phyloP scores from a whole-genome alignment of 2,113 vertebrate genomes.

The Cebidichthys violaceus region DNA sequence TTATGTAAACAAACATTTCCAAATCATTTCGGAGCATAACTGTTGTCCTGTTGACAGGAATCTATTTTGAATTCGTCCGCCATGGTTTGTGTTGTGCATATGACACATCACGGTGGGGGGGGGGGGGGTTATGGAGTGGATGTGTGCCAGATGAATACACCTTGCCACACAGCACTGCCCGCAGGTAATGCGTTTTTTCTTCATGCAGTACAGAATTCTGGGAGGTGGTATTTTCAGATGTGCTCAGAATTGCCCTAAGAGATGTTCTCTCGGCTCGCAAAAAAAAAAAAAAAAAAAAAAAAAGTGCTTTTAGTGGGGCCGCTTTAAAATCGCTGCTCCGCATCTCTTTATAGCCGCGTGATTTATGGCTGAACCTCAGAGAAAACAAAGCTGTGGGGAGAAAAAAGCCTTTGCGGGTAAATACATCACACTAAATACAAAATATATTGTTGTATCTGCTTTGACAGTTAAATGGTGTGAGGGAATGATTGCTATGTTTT shows the following conservation, averaged over 20 bases:
- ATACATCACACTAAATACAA: conserved; percentile 22
- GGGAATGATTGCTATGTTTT: background rate
- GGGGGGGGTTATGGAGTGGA: conserved; percentile 17
- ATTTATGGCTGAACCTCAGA: conserved; percentile 56
- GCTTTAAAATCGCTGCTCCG: conserved; percentile 48
- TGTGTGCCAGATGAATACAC: conserved; percentile 37
- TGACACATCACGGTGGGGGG: background rate
- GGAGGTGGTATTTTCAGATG: conserved; percentile 64
- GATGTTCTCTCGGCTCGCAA: conserved; percentile 56
- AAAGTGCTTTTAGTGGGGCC: conserved; percentile 46
- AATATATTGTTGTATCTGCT: conserved; percentile 25
- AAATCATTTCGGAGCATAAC: background rate
- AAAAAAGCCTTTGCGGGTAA: conserved; percentile 33
- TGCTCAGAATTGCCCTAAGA: conserved; percentile 55
- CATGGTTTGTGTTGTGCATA: conserved; percentile 20
- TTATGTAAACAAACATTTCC: background rate
- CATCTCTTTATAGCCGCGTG: conserved; percentile 55
- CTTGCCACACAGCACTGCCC: conserved; percentile 45
- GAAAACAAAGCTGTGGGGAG: conserved; percentile 48
- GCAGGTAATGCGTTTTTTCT: conserved; percentile 57
- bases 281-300: no score
- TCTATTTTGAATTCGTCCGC: conserved; percentile 20
- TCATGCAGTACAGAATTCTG: conserved; percentile 38
- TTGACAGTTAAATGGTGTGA: conserved; percentile 2
- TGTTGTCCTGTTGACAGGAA: conserved; percentile 1